Evolutionary conservation across 53 echinoderm and acorn worm species (phyloP).

Genomic region (Antedon mediterranea): DNA sequence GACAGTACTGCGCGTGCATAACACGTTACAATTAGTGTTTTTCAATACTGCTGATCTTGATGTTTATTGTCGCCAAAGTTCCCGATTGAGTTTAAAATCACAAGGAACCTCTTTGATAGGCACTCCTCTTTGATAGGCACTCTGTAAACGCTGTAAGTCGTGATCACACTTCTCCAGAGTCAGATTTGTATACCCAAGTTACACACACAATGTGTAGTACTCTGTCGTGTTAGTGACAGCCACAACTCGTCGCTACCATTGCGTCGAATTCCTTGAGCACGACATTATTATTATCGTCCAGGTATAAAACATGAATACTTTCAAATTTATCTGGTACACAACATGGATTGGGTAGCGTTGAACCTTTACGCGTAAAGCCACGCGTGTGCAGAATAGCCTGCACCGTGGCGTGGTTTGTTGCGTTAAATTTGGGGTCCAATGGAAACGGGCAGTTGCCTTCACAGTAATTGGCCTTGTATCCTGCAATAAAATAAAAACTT

Average conservation of each 20-base stretch:
- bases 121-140: background rate
- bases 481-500: conserved; percentile 32
- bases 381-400: conserved; percentile 62
- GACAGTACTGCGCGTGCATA: too few relatives aligned
- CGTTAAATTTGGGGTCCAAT: conserved; percentile 82
- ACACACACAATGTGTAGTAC: too few relatives aligned
- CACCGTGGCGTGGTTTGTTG: conserved; percentile 93
- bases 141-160: background rate
- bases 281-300: conserved; percentile 63
- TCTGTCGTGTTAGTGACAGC: conserved; percentile 29
- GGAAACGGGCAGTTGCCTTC: conserved; percentile 93
- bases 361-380: conserved; percentile 9
- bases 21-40: too few relatives aligned
- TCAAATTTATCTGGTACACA: conserved; percentile 72
- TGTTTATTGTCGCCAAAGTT: too few relatives aligned
- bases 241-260: conserved; percentile 89
- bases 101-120: background rate
- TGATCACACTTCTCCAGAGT: background rate
- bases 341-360: conserved; percentile 43
- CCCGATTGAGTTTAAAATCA: too few relatives aligned
- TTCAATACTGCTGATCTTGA: too few relatives aligned
- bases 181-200: too few relatives aligned
- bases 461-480: conserved; percentile 78
- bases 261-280: conserved; percentile 87
- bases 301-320: conserved; percentile 64